Percentiles rank a stretch among this genome's conserved stretches.
Conservation (phyloP, 2,113 vertebrate genomes). For the Gallinago undulata region DNA sequence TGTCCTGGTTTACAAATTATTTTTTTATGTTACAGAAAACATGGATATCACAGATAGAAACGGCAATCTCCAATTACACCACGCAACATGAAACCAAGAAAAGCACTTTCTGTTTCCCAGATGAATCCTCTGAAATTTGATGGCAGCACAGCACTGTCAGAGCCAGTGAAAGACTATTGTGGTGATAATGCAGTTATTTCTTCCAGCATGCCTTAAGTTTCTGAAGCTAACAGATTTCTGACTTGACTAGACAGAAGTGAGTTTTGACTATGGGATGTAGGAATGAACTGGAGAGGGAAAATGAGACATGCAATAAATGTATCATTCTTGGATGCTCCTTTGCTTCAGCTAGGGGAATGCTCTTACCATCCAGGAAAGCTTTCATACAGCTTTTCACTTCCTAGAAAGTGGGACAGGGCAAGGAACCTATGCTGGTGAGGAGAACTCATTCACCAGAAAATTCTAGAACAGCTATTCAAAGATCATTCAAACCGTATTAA, state of each 20-base stretch:
- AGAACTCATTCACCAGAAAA: not conserved
- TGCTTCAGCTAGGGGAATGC: not conserved
- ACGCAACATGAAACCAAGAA: constrained; percentile 46
- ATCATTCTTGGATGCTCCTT: not conserved
- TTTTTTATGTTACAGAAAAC: constrained; percentile 78
- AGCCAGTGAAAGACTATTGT: not conserved
- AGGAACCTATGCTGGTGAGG: not conserved
- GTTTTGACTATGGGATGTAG: not conserved
- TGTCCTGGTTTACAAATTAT: not conserved
- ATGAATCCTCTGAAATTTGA: constrained; percentile 71
- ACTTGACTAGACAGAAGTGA: not conserved
- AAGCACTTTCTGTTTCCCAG: not conserved
- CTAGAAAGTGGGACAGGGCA: not conserved
- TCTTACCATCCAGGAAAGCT: not conserved
- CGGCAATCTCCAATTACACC: constrained; percentile 67
- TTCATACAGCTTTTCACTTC: not conserved
- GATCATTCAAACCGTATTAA: not conserved
- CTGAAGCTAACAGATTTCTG: not conserved
- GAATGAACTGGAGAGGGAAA: not conserved
- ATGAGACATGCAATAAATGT: not conserved
- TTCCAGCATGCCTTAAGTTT: not conserved
- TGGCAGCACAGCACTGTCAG: not conserved
- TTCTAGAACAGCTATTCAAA: not conserved
- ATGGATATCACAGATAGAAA: constrained; percentile 85
- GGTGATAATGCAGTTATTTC: not conserved